Conservation (phyloP, 2,888 invertebrate genomes). For the Pyrochroa serraticornis region DNA sequence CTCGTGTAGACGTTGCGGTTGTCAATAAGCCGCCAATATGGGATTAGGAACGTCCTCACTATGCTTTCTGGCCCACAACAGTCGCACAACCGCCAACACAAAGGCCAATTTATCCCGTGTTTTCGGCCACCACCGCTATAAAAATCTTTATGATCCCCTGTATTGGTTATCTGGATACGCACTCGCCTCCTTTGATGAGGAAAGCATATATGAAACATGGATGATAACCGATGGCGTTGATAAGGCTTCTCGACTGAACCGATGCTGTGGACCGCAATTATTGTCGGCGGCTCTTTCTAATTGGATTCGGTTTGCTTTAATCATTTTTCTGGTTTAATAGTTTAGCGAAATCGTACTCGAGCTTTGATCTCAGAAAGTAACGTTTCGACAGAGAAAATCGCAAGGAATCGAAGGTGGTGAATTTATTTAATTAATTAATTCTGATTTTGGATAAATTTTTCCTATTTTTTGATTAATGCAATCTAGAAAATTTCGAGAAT, state of each 20-base stretch:
- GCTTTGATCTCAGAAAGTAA: too few species aligned
- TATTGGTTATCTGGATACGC: conserved; percentile 39
- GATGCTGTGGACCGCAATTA: neutral
- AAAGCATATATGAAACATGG: conserved; percentile 29
- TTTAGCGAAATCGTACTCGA: too few species aligned
- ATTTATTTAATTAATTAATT: too few species aligned
- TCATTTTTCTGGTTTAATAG: too few species aligned
- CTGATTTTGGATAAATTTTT: too few species aligned
- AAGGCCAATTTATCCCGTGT: conserved; percentile 1
- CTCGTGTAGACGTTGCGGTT: conserved; percentile 5
- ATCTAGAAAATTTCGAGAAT: too few species aligned
- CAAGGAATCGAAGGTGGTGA: too few species aligned
- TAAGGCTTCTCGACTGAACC: neutral
- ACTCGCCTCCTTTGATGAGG: conserved; percentile 26
- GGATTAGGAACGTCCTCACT: conserved; percentile 1
- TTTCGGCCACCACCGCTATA: conserved; percentile 3
- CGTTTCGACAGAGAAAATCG: too few species aligned
- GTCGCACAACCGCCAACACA: neutral
- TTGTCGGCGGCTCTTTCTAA: too few species aligned
- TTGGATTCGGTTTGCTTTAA: too few species aligned
- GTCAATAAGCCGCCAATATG: conserved; percentile 10
- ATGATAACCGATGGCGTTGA: conserved; percentile 15
- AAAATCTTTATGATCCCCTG: conserved; percentile 21
- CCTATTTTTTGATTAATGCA: too few species aligned
- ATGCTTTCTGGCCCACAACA: neutral